These are phyloP conservation scores for Pelecanoides urinatrix DNA, from an alignment of 2,113 vertebrate genomes.

Conservation along the genomic window DNA sequence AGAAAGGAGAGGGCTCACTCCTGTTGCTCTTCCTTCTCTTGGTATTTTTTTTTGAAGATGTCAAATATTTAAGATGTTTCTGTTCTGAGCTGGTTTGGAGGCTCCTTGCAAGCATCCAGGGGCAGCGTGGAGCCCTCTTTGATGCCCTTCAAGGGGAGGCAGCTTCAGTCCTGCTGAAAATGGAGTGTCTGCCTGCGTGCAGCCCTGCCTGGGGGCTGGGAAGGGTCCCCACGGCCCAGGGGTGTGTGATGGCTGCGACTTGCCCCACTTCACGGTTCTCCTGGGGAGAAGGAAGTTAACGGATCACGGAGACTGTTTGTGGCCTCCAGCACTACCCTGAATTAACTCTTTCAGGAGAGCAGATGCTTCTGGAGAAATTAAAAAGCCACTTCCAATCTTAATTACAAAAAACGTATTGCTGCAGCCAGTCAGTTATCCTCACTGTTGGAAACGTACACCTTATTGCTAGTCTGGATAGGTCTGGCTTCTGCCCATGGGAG, in stretches of 20 bases:
- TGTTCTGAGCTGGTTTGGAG: not conserved
- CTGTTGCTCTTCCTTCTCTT: not conserved
- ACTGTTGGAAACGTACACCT: not conserved
- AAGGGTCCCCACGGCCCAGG: rapidly evolving
- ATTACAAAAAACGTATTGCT: not conserved
- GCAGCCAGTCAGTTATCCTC: not conserved
- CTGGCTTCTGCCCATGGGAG: constrained; percentile 18
- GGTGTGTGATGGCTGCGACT: not conserved
- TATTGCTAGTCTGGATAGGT: not conserved
- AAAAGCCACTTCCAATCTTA: not conserved
- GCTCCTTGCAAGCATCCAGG: not conserved
- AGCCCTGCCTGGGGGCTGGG: not conserved
- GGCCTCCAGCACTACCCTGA: not conserved
- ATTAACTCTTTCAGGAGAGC: not conserved
- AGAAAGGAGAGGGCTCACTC: not conserved
- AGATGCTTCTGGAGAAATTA: not conserved
- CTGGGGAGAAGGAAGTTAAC: not conserved
- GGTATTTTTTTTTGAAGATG: not conserved
- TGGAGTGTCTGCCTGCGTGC: rapidly evolving
- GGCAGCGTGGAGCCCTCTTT: not conserved
- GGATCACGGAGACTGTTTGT: not conserved
- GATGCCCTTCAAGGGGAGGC: not conserved
- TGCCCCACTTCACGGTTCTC: rapidly evolving
- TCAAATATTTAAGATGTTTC: constrained; percentile 1
- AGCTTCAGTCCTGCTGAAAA: not conserved